Conservation (phyloP, 1,140 invertebrate genomes). For the Watersipora subatra region DNA sequence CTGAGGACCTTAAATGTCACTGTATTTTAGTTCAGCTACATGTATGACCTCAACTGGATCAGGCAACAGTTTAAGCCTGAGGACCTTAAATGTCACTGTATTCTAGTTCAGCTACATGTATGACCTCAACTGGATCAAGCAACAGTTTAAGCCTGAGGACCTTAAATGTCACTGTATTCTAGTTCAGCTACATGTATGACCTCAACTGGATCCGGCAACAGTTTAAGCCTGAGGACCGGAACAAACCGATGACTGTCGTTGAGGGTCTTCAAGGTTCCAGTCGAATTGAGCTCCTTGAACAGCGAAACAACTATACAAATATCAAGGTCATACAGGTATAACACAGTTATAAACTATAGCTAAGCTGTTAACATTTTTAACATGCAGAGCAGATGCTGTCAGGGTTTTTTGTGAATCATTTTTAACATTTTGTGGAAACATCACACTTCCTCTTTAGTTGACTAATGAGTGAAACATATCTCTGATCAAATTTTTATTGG, state of each 20-base stretch:
- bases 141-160: slow-evolving; percentile 51
- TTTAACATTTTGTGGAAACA: too few relatives aligned
- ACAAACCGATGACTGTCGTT: slow-evolving; percentile 3
- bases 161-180: slow-evolving; percentile 41
- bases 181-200: slow-evolving; percentile 87
- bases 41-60: slow-evolving; percentile 76
- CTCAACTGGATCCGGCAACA: slow-evolving; percentile 68
- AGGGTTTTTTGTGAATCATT: slow-evolving; percentile 3
- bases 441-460: slow-evolving; percentile 7
- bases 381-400: slow-evolving; percentile 3
- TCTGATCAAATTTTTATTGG: not conserved
- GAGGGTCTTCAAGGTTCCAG: not conserved
- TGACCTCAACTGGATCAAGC: slow-evolving; percentile 67
- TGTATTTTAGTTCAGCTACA: slow-evolving; percentile 68
- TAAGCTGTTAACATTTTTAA: not conserved
- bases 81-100: slow-evolving; percentile 22
- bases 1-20: slow-evolving; percentile 26
- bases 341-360: not conserved
- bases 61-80: slow-evolving; percentile 54
- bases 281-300: not conserved
- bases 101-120: slow-evolving; percentile 83
- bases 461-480: slow-evolving; percentile 4
- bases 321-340: not conserved
- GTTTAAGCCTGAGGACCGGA: slow-evolving; percentile 45
- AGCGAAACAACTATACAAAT: not conserved